Evolutionary conservation across 2,888 invertebrate genomes (phyloP).

Genomic region (Thecocarcelia acutangulata): DNA sequence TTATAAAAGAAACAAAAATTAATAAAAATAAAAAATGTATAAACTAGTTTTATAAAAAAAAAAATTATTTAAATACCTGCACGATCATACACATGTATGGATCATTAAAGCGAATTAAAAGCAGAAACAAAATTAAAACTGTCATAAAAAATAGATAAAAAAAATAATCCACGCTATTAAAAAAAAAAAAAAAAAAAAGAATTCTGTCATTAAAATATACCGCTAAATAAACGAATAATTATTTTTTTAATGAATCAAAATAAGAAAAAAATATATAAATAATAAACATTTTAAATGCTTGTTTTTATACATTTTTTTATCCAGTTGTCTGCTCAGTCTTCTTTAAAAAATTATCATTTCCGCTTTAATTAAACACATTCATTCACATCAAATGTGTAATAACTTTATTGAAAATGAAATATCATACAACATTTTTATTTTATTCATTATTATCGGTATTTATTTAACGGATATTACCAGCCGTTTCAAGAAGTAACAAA

Average conservation of each 20-base stretch:
- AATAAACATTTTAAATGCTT: not conserved
- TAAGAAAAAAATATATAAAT: not conserved
- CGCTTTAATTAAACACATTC: slow-evolving; percentile 78
- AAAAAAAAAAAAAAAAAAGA: slow-evolving; percentile 29
- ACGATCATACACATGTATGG: slow-evolving; percentile 40
- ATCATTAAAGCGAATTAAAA: not conserved
- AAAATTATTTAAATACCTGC: slow-evolving; percentile 26
- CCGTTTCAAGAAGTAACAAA: too few relatives aligned
- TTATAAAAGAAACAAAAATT: slow-evolving; percentile 19
- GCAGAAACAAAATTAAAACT: slow-evolving; percentile 22
- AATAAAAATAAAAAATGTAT: not conserved
- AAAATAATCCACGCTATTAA: slow-evolving; percentile 12
- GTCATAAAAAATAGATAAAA: slow-evolving; percentile 21
- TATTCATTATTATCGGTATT: slow-evolving; percentile 5
- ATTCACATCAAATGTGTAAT: slow-evolving; percentile 15
- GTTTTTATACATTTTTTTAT: not conserved
- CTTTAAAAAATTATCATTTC: slow-evolving; percentile 74
- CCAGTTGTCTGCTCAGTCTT: slow-evolving; percentile 6
- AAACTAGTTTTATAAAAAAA: slow-evolving; percentile 20
- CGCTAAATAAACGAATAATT: not conserved
- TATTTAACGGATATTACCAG: not conserved
- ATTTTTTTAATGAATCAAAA: not conserved
- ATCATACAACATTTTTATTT: not conserved
- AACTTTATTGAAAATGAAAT: slow-evolving; percentile 54
- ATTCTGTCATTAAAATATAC: not conserved